Conservation (phyloP, 2,888 invertebrate species). For the Dorcus hopei region DNA sequence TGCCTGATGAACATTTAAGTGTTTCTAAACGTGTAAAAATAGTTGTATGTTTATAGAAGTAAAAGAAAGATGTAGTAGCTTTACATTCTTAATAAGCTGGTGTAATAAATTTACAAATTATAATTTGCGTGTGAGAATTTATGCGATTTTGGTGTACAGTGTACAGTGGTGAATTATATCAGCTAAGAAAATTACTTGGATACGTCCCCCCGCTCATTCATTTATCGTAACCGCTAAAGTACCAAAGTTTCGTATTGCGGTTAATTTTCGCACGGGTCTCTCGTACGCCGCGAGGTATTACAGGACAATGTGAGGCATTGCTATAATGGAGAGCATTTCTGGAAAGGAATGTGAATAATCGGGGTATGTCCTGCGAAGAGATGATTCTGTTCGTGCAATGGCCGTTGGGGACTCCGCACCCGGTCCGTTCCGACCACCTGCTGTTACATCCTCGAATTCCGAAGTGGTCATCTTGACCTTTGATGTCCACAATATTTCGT, state of each 20-base stretch:
- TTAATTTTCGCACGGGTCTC: constrained; percentile 29
- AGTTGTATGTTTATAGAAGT: too few relatives aligned
- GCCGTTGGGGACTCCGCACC: constrained; percentile 21
- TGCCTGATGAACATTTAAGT: too few relatives aligned
- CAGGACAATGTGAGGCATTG: constrained; percentile 36
- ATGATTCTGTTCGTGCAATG: constrained; percentile 11
- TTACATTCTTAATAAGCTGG: too few relatives aligned
- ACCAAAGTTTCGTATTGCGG: constrained; percentile 33
- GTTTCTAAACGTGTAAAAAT: too few relatives aligned
- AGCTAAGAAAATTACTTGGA: constrained; percentile 28
- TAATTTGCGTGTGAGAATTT: too few relatives aligned
- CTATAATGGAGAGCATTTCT: constrained; percentile 42
- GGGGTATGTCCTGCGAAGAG: constrained; percentile 24
- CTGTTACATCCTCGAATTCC: constrained; percentile 37
- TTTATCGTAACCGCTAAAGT: constrained; percentile 29
- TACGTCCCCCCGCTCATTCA: constrained; percentile 32
- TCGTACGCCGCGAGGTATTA: constrained; percentile 13
- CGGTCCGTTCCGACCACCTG: constrained; percentile 26
- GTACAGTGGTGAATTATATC: constrained; percentile 3
- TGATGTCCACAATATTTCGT: background rate
- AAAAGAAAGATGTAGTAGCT: too few relatives aligned
- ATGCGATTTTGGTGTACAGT: too few relatives aligned
- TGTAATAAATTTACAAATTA: too few relatives aligned
- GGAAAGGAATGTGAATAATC: constrained; percentile 46
- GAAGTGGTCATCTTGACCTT: constrained; percentile 36